phyloP scores from a whole-genome alignment of 2,113 vertebrate species.

The Pangasianodon hypophthalmus region DNA sequence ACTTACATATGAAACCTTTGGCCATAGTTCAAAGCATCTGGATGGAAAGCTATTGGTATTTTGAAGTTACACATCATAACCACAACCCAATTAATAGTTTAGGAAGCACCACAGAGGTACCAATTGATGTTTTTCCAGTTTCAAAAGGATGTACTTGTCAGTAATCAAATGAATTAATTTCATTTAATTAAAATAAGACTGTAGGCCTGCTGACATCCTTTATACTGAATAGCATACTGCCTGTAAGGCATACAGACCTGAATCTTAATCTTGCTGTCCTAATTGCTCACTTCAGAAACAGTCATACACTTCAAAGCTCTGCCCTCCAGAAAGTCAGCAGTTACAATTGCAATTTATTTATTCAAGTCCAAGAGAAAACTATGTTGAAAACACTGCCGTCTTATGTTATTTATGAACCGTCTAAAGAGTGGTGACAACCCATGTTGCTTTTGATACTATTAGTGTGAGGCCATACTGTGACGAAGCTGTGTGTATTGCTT shows the following conservation, averaged over 20 bases:
- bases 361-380: neutral
- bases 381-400: neutral
- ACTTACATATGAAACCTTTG: neutral
- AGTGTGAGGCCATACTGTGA: neutral
- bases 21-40: neutral
- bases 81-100: neutral
- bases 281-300: slow-evolving; percentile 57
- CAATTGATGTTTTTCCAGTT: neutral
- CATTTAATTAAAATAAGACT: slow-evolving; percentile 65
- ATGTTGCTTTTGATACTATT: neutral
- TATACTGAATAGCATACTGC: slow-evolving; percentile 46
- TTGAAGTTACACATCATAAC: neutral
- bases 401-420: neutral
- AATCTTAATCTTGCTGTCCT: slow-evolving; percentile 60
- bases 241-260: slow-evolving; percentile 57
- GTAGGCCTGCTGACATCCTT: slow-evolving; percentile 39
- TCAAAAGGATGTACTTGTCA: slow-evolving; percentile 44
- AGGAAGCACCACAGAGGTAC: neutral
- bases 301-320: slow-evolving; percentile 16
- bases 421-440: neutral
- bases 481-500: neutral
- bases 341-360: slow-evolving; percentile 6
- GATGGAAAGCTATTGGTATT: neutral
- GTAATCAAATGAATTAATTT: slow-evolving; percentile 48
- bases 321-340: slow-evolving; percentile 7